Evolutionary conservation across 2,888 invertebrate species (phyloP), one percentile per base, ranked within the genome.

Genomic region (Lasioglossum figueresi): DNA sequence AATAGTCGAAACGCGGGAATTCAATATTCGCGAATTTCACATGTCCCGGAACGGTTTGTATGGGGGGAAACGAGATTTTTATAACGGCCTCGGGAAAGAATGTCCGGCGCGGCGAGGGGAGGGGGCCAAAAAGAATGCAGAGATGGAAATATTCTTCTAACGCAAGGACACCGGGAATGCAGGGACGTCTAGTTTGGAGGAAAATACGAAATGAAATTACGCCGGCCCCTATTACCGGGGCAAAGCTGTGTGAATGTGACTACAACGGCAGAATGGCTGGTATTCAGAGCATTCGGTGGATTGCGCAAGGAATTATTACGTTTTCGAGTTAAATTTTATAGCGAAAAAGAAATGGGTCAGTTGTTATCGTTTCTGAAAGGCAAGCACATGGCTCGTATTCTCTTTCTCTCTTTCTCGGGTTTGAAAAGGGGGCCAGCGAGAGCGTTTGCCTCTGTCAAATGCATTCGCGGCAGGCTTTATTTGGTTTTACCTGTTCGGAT

Each of bases 401-500:
- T 34, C 14, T 59, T 12, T 27, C 59, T 27, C 19, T 14, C 31
- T 66, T 14, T 59, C 59, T 12, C 59, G 2, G 56, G 56, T 12
- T n/a, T 56, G 56, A 56, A 56, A 56, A 56, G 56, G 56, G 12
- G n/a, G 56, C 56, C 56, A n/a, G n/a, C 56, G 56, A 23, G 23
- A 37, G 37, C 34, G 68, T 68, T 68, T 23, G 16, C 31, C 68
- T 37, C 37, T 19, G 34, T 31, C 31, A 48, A 68, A 37, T 34
- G 43, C 23, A 52, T 27, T 14, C 34, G 34, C 27, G 10, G 34
- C 31, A 0, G 1, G n/a, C 74, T 34, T 66, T 16, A 63, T 48
- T 70, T 27, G 19, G 56, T 8, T 96, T 56, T 95, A 98, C 98
- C 96, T 98, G 98, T 82, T 96, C 97, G 91, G 98, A 96, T 93